A percentile compares a stretch with the other conserved stretches of the same genome.
Evolutionary conservation across 2,113 vertebrate species (phyloP).

Genomic region (Nycticorax nycticorax): DNA sequence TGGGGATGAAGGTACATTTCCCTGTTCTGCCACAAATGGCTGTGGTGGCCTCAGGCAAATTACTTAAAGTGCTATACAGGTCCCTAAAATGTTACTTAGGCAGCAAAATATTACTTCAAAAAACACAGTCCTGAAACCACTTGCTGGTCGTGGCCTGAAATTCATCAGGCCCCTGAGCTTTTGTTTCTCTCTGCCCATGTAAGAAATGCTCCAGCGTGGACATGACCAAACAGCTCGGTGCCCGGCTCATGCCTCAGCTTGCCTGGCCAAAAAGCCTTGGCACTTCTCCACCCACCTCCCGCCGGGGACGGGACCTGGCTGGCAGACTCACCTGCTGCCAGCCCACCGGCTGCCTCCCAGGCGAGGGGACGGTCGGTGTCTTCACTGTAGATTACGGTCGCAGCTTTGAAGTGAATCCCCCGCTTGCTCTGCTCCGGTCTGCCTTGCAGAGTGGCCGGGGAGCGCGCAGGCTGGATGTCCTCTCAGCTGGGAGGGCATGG

Average conservation of each 20-base stretch:
- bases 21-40: conserved; percentile 34
- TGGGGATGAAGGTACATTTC: conserved; percentile 53
- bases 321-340: neutral
- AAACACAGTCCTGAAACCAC: neutral
- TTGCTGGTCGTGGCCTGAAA: neutral
- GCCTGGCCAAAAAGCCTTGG: neutral
- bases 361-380: rapidly evolving
- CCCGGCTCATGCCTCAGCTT: neutral
- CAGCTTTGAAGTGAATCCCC: neutral
- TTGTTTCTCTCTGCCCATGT: neutral
- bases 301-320: rapidly evolving
- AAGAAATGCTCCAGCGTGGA: neutral
- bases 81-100: neutral
- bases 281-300: neutral
- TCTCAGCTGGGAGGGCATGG: neutral
- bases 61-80: neutral
- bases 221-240: neutral
- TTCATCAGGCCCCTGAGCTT: neutral
- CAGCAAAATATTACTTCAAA: neutral
- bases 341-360: rapidly evolving
- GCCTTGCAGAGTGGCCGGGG: rapidly evolving
- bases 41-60: conserved; percentile 19
- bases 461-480: neutral
- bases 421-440: too few relatives aligned
- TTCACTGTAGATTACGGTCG: neutral